Evolutionary conservation across 2,888 invertebrate genomes (phyloP).

Genomic region (Acleris literana): DNA sequence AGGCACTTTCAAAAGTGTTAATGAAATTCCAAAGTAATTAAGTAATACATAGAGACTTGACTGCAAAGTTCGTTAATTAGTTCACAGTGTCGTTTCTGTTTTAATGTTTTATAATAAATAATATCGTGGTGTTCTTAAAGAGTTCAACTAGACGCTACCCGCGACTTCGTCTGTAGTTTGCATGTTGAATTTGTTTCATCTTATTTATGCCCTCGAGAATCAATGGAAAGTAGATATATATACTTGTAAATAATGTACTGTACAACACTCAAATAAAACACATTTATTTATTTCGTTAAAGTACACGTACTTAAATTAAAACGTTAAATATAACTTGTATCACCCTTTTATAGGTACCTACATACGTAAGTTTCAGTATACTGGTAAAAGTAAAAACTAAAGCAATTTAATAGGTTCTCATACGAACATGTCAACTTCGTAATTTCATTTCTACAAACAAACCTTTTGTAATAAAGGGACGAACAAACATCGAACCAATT

Average conservation of each 20-base stretch:
- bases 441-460: slow-evolving; percentile 25
- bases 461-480: slow-evolving; percentile 31
- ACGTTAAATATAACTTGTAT: not conserved
- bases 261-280: not conserved
- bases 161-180: too few species aligned
- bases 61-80: not conserved
- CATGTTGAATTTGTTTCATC: too few species aligned
- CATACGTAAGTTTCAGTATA: not conserved
- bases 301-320: not conserved
- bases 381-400: not conserved
- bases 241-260: not conserved
- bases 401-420: not conserved
- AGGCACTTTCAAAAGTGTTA: not conserved
- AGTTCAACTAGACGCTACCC: too few species aligned
- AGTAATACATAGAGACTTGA: not conserved
- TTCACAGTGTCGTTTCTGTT: not conserved
- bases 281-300: not conserved
- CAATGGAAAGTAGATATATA: too few species aligned
- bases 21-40: not conserved
- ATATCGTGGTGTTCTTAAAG: not conserved
- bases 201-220: too few species aligned
- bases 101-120: not conserved
- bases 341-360: not conserved
- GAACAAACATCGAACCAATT: slow-evolving; percentile 40
- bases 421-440: slow-evolving; percentile 6